Base-by-base conservation (phyloP, 2,113 vertebrate species). In the Sakesphorus luctuosus region DNA sequence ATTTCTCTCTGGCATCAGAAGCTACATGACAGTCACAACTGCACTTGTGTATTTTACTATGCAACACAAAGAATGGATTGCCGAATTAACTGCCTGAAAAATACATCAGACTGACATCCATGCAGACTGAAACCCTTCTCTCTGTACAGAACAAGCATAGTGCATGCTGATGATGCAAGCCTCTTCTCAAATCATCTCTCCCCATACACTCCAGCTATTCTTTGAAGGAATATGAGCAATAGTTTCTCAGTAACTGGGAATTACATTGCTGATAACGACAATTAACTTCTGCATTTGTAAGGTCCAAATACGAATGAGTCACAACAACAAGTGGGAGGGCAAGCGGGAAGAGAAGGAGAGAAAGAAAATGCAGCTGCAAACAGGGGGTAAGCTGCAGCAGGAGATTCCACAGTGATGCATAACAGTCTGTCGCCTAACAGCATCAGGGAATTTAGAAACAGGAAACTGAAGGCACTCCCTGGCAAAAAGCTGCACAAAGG, bases 251-350 rank as follows among this genome's bases (percentile, higher is more conserved):
- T 33, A 55, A 77, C 28, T 0, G 0, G 35, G 79, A 86, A 77
- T 88, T 56, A 49, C 7, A 0, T 23, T 23, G 56, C 77, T 78
- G 52, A 11, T 35, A 89, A 78, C 0, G 0, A 63, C 80, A 66
- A 20, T 5, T 50, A 46, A 49, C 18, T 13, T 79, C 78, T 28
- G 24, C 3, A 1, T 56, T 25, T 56, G 29, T 31, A 28, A 71
- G 0, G 1, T 13, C 50, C 0, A 0, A 87, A 53, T 25, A n/a
- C 33, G 67, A 82, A 68, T 1, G 68, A 61, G 49, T 31, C 5
- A 3, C 44, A 63, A 25, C 87, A 85, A 66, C 52, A 88, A 82
- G 56, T 25, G 62, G 38, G 31, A 88, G 28, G 18, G 43, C 36
- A 92, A 61, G 29, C 0, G 0, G 38, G 36, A 84, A 59, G 36